These are phyloP conservation scores for Callocephalon fimbriatum DNA, from an alignment of 2,113 vertebrate genomes.

Conservation along the genomic window DNA sequence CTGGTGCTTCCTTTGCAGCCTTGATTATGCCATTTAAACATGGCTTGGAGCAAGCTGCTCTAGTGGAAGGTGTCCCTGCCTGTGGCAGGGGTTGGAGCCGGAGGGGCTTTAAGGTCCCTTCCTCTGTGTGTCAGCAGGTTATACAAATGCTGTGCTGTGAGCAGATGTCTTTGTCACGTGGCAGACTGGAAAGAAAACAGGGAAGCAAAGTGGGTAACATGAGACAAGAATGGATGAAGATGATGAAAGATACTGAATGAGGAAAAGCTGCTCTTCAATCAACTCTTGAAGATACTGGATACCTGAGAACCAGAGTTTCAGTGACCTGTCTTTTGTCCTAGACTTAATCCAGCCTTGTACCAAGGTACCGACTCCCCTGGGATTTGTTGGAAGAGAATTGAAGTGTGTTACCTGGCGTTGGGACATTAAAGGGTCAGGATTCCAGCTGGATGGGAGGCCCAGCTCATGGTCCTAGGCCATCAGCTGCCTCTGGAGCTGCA, in stretches of 20 bases:
- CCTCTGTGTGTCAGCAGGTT: background rate
- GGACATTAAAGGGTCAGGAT: fast-evolving
- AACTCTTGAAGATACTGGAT: fast-evolving
- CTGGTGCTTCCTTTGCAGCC: no score
- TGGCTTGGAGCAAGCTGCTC: background rate
- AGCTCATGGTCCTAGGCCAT: background rate
- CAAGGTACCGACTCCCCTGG: fast-evolving
- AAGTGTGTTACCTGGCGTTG: fast-evolving
- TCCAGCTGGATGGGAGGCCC: background rate
- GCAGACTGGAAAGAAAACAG: background rate
- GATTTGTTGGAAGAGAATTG: background rate
- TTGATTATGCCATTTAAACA: no score
- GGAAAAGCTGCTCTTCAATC: background rate
- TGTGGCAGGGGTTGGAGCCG: fast-evolving
- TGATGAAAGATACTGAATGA: fast-evolving
- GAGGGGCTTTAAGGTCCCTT: fast-evolving
- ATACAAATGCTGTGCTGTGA: background rate
- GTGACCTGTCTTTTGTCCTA: fast-evolving
- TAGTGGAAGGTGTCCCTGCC: fast-evolving
- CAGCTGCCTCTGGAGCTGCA: no score
- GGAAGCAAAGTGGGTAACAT: fast-evolving
- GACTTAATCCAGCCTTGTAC: fast-evolving
- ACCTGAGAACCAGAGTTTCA: no score
- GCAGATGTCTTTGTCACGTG: background rate
- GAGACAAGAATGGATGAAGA: fast-evolving